Conservation (phyloP, 2,888 invertebrate species). For the Cynaeus angustus region DNA sequence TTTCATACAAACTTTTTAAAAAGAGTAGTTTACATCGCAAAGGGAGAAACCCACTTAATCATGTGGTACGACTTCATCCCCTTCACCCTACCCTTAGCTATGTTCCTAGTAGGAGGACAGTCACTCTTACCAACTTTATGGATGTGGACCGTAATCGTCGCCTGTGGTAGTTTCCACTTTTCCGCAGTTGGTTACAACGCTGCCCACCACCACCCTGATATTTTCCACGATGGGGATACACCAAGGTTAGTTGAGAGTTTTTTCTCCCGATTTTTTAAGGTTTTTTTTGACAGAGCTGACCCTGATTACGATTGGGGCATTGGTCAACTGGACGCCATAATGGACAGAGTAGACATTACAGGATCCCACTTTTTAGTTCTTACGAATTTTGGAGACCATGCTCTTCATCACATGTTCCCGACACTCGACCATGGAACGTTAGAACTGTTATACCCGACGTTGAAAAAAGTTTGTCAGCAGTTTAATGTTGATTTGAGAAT, state of each 20-base stretch:
- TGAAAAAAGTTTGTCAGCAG: slow-evolving; percentile 78
- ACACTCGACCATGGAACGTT: slow-evolving; percentile 86
- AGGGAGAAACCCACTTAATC: slow-evolving; percentile 43
- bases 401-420: slow-evolving; percentile 88
- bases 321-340: slow-evolving; percentile 83
- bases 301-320: slow-evolving; percentile 83
- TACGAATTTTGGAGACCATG: slow-evolving; percentile 86
- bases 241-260: neutral
- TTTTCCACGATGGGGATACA: slow-evolving; percentile 70
- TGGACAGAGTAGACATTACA: slow-evolving; percentile 81
- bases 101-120: slow-evolving; percentile 68
- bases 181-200: slow-evolving; percentile 80
- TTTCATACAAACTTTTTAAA: slow-evolving; percentile 57
- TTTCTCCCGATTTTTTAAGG: neutral
- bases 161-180: slow-evolving; percentile 78
- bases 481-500: slow-evolving; percentile 75
- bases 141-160: slow-evolving; percentile 78
- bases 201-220: slow-evolving; percentile 86
- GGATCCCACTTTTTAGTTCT: slow-evolving; percentile 80
- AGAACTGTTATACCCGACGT: slow-evolving; percentile 78
- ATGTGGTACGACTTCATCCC: slow-evolving; percentile 67
- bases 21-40: slow-evolving; percentile 48
- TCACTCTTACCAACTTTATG: slow-evolving; percentile 67
- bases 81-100: slow-evolving; percentile 69
- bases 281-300: slow-evolving; percentile 68